Conservation (phyloP, 2,113 vertebrate species). For the Origma solitaria region DNA sequence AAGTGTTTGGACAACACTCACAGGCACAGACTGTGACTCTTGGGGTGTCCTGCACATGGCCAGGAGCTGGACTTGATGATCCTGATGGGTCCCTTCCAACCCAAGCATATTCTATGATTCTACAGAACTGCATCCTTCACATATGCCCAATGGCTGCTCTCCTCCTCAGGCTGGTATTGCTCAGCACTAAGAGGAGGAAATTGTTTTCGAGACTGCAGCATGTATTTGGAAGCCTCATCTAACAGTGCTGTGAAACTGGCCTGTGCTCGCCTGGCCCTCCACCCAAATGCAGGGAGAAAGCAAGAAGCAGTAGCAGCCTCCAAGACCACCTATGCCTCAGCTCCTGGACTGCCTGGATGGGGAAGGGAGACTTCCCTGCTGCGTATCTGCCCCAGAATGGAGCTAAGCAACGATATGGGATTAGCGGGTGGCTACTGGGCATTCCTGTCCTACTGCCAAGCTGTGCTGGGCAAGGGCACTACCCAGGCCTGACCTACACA, state of each 20-base stretch:
- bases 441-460: not conserved
- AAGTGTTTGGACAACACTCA: not conserved
- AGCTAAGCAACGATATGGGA: accelerated
- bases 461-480: not conserved
- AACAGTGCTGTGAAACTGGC: not conserved
- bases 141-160: not conserved
- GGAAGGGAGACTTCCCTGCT: not conserved
- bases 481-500: not conserved
- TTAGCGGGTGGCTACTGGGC: no score
- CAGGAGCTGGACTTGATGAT: no score
- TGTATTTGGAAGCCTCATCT: not conserved
- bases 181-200: not conserved
- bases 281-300: no score
- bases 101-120: not conserved
- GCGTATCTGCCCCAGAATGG: not conserved
- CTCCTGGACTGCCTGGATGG: not conserved
- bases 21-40: no score
- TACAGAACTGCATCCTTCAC: not conserved
- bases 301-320: not conserved
- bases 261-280: not conserved
- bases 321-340: not conserved
- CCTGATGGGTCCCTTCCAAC: not conserved
- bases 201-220: not conserved
- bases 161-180: not conserved
- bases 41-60: not conserved